Conservation (phyloP, 1,140 invertebrate species). For the Drosophila ironensis region DNA sequence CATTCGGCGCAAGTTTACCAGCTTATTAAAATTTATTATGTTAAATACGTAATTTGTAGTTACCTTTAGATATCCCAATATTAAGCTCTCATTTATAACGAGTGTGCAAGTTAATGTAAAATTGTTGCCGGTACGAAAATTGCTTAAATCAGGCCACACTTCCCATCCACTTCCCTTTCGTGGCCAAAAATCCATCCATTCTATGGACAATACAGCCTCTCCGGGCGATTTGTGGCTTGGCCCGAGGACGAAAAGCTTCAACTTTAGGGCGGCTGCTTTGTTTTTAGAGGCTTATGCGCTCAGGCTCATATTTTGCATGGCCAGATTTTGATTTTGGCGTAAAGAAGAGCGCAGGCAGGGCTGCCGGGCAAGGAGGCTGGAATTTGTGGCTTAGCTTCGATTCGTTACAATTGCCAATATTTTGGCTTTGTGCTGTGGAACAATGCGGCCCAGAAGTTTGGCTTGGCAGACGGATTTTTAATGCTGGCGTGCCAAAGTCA, state of each 20-base stretch:
- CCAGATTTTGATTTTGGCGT: not conserved
- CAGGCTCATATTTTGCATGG: constrained; percentile 36
- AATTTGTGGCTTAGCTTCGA: constrained; percentile 49
- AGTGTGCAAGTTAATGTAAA: too few species aligned
- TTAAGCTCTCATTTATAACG: too few species aligned
- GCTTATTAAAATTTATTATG: too few species aligned
- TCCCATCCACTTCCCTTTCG: too few species aligned
- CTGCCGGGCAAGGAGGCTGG: constrained; percentile 1
- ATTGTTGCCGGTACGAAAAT: not conserved
- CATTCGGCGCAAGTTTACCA: too few species aligned
- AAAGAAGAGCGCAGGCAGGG: not conserved
- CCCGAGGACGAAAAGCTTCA: constrained; percentile 16
- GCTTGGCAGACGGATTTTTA: constrained; percentile 36
- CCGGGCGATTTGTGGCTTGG: constrained; percentile 4
- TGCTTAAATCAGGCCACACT: constrained; percentile 9
- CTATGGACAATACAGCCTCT: not conserved
- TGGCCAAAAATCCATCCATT: not conserved
- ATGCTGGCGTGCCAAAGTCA: constrained; percentile 34
- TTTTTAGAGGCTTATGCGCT: constrained; percentile 52
- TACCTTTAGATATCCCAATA: too few species aligned
- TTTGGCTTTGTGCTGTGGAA: constrained; percentile 50
- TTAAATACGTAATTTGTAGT: too few species aligned
- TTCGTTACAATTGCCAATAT: constrained; percentile 47
- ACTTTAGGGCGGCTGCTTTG: constrained; percentile 45
- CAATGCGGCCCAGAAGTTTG: constrained; percentile 38